phyloP scores from a whole-genome alignment of 2,888 invertebrate species.

The Oscheius sp. region DNA sequence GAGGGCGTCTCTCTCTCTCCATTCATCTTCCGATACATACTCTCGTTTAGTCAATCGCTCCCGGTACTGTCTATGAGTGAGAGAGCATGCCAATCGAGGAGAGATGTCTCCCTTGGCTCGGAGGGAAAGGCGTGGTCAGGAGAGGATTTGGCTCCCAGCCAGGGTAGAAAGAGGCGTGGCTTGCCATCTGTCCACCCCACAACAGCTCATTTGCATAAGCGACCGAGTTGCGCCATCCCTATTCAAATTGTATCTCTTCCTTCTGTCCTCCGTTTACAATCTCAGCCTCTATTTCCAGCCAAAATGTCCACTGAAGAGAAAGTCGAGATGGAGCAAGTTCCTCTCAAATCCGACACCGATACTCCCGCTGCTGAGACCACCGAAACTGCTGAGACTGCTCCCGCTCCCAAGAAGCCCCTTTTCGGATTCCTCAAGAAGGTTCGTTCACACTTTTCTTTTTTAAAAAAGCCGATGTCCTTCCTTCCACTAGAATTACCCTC shows the following conservation, averaged over 20 bases:
- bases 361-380: constrained; percentile 40
- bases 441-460: background rate
- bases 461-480: no score
- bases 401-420: constrained; percentile 27
- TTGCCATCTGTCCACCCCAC: constrained; percentile 16
- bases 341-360: constrained; percentile 59
- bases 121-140: background rate
- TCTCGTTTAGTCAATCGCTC: background rate
- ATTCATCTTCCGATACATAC: background rate
- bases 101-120: background rate
- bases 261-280: background rate
- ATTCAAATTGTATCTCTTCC: background rate
- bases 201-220: constrained; percentile 22
- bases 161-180: background rate
- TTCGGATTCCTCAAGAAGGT: constrained; percentile 11
- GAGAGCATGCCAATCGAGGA: background rate
- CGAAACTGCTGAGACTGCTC: constrained; percentile 30
- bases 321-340: constrained; percentile 58
- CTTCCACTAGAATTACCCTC: background rate
- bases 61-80: background rate
- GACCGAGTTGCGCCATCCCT: background rate
- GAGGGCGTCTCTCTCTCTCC: background rate
- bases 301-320: constrained; percentile 41
- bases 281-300: background rate
- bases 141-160: constrained; percentile 13